These are phyloP conservation scores for Chromis chromis DNA, from an alignment of 2,797 vertebrate species.

Conservation along the genomic window DNA sequence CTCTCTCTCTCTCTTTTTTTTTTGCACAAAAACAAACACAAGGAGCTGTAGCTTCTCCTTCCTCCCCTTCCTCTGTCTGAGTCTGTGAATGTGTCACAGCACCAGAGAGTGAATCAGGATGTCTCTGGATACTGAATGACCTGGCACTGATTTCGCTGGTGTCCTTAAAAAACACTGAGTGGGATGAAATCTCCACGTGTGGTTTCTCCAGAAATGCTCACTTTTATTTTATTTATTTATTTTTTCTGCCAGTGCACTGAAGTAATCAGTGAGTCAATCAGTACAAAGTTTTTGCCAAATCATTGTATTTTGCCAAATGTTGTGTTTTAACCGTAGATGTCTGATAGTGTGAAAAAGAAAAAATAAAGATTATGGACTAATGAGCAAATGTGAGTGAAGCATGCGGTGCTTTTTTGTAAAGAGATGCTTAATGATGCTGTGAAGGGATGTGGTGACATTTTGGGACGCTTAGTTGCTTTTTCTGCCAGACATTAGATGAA, in stretches of 20 bases:
- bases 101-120: slow-evolving; percentile 51
- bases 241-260: slow-evolving; percentile 68
- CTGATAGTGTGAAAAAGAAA: slow-evolving; percentile 80
- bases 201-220: slow-evolving; percentile 59
- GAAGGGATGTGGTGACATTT: no score
- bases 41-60: slow-evolving; percentile 36
- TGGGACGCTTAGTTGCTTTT: no score
- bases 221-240: no score
- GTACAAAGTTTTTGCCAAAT: slow-evolving; percentile 82
- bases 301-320: slow-evolving; percentile 86
- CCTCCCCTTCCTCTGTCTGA: slow-evolving; percentile 22
- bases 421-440: neutral
- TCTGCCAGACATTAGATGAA: neutral
- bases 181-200: slow-evolving; percentile 65
- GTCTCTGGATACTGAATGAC: slow-evolving; percentile 53
- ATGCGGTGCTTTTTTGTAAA: neutral
- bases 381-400: slow-evolving; percentile 41
- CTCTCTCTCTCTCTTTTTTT: slow-evolving; percentile 16
- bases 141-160: slow-evolving; percentile 31
- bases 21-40: slow-evolving; percentile 63
- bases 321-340: slow-evolving; percentile 85
- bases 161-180: slow-evolving; percentile 52
- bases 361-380: slow-evolving; percentile 79
- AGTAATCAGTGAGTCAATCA: slow-evolving; percentile 70
- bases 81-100: slow-evolving; percentile 49